These are phyloP conservation scores for Poeciliopsis presidionis DNA, from an alignment of 2,797 vertebrate genomes.

Conservation along the genomic window DNA sequence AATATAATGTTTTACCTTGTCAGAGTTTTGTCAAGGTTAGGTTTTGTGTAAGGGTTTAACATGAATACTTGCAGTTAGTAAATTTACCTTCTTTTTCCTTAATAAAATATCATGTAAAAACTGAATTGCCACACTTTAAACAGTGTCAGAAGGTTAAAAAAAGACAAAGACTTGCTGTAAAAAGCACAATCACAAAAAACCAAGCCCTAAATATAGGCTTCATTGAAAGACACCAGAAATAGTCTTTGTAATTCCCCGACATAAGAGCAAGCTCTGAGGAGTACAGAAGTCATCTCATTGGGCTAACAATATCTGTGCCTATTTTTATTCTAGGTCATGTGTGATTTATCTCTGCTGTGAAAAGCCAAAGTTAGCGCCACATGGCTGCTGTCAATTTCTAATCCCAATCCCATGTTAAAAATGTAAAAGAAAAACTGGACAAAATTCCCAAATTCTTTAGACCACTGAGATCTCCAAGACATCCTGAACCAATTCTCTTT, in stretches of 20 bases:
- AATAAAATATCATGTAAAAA: neutral
- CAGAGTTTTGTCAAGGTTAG: neutral
- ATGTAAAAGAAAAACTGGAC: conserved; percentile 15
- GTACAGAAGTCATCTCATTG: conserved; percentile 27
- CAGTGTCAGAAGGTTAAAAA: conserved; percentile 17
- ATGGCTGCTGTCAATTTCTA: conserved; percentile 39
- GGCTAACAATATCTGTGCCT: conserved; percentile 34
- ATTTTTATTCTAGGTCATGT: conserved; percentile 61
- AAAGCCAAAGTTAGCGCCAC: conserved; percentile 26
- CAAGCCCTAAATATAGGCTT: conserved; percentile 16
- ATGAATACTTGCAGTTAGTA: neutral
- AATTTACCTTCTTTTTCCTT: neutral
- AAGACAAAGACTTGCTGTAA: conserved; percentile 25
- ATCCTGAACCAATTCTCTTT: conserved; percentile 25
- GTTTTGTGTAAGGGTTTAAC: neutral
- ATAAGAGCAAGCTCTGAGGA: conserved; percentile 48
- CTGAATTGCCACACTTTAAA: conserved; percentile 16
- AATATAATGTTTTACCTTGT: neutral
- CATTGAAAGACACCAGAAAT: conserved; percentile 13
- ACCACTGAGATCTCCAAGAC: conserved; percentile 13
- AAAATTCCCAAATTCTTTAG: neutral
- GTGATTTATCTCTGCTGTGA: conserved; percentile 43
- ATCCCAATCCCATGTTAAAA: conserved; percentile 16
- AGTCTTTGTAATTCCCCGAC: conserved; percentile 22
- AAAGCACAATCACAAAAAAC: conserved; percentile 43